Evolutionary conservation across 2,113 vertebrate genomes (phyloP).

Genomic region (Lamprotornis superbus): DNA sequence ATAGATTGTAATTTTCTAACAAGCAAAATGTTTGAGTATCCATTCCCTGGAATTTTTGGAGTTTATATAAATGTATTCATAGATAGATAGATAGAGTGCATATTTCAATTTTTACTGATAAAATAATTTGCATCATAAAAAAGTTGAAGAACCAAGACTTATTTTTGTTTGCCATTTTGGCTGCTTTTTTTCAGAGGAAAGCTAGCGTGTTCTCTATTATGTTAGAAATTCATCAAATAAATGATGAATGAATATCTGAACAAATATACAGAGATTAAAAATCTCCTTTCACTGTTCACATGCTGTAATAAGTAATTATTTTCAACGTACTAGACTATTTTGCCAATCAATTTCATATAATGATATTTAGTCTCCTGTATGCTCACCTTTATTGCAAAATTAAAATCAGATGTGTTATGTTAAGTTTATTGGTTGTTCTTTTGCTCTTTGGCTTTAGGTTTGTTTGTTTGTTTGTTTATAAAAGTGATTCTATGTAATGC

Average conservation of each 20-base stretch:
- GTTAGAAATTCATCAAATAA: not conserved
- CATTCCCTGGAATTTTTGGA: not conserved
- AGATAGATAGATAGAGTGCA: too few species aligned
- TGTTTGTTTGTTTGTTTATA: not conserved
- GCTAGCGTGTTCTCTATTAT: not conserved
- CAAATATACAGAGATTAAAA: not conserved
- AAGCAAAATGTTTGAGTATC: fast-evolving
- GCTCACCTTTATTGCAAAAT: not conserved
- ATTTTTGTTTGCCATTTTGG: not conserved
- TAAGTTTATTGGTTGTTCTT: not conserved
- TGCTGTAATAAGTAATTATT: not conserved
- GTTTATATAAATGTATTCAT: not conserved
- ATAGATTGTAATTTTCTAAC: not conserved
- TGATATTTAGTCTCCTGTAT: not conserved
- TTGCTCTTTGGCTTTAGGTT: not conserved
- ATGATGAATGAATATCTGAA: not conserved
- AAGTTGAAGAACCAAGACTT: not conserved
- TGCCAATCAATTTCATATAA: not conserved
- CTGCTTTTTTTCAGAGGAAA: fast-evolving
- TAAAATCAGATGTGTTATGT: not conserved
- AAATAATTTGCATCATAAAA: not conserved
- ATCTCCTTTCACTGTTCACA: not conserved
- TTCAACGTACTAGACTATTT: not conserved
- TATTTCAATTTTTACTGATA: not conserved
- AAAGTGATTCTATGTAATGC: not conserved